A percentile compares a stretch with the other conserved stretches of the same genome.
Conservation (phyloP, 2,113 vertebrate genomes). For the Eupsittula cactorum region DNA sequence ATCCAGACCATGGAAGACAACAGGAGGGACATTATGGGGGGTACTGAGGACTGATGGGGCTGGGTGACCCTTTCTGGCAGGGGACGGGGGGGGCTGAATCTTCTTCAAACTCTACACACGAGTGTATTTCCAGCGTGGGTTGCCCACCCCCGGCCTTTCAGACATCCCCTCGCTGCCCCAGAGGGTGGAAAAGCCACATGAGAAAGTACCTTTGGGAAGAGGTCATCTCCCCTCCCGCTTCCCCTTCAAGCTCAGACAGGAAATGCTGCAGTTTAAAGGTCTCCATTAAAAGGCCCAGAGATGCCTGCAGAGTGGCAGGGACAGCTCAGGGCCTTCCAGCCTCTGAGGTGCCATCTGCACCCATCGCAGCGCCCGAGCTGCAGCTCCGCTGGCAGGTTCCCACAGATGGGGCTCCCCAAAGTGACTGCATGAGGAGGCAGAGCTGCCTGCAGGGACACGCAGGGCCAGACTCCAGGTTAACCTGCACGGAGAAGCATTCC, state of each 20-base stretch:
- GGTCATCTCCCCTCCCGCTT: not conserved
- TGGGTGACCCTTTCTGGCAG: not conserved
- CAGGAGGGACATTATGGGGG: fast-evolving
- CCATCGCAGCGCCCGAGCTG: not conserved
- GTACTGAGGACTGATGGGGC: fast-evolving
- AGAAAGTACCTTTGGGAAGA: not conserved
- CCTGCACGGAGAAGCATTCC: not conserved
- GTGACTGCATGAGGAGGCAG: not conserved
- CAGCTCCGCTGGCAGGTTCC: not conserved
- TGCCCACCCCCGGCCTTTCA: not conserved
- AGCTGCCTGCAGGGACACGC: not conserved
- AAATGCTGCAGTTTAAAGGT: not conserved
- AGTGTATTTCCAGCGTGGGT: not conserved
- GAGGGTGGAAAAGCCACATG: not conserved
- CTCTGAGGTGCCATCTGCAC: not conserved
- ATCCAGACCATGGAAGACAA: fast-evolving
- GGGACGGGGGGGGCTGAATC: not conserved
- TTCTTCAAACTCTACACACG: no score
- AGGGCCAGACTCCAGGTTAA: slow-evolving; percentile 24
- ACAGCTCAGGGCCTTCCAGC: not conserved
- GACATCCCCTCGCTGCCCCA: not conserved
- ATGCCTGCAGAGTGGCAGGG: fast-evolving
- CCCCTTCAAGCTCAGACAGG: not conserved
- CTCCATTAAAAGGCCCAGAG: not conserved
- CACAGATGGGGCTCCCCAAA: fast-evolving